Percentiles rank a stretch among this genome's conserved stretches.
Conservation (phyloP, 2,113 vertebrate genomes). For the Notothenia coriiceps region DNA sequence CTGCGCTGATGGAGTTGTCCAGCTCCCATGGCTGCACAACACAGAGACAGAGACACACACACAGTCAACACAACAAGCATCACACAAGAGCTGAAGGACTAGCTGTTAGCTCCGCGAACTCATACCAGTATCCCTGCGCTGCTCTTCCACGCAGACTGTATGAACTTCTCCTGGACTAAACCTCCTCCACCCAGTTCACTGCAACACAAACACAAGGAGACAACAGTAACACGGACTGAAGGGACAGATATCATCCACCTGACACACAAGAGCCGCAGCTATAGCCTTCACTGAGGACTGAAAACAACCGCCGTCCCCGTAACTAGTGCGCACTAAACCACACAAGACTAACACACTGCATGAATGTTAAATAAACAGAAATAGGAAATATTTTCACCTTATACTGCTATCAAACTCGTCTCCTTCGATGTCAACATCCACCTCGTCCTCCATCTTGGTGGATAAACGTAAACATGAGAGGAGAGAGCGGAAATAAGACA, state of each 20-base stretch:
- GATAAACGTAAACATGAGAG: conserved; percentile 55
- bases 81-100: neutral
- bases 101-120: neutral
- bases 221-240: neutral
- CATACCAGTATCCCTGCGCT: conserved; percentile 87
- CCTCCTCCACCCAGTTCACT: conserved; percentile 82
- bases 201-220: conserved; percentile 21
- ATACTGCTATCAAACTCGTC: conserved; percentile 79
- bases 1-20: conserved; percentile 94
- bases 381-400: conserved; percentile 39
- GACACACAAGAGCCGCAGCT: neutral
- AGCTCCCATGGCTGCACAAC: conserved; percentile 91
- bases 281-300: neutral
- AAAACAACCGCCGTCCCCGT: neutral
- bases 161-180: conserved; percentile 88
- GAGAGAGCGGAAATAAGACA: neutral
- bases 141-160: conserved; percentile 91
- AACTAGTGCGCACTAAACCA: fast-evolving
- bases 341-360: fast-evolving
- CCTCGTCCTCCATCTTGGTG: conserved; percentile 87
- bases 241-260: neutral
- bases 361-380: fast-evolving
- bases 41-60: conserved; percentile 3
- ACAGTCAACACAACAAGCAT: too few relatives aligned
- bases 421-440: conserved; percentile 94